A percentile compares a stretch with the other conserved stretches of the same genome.
Conservation (phyloP, 2,113 vertebrate species). For the Salvelinus sp. region DNA sequence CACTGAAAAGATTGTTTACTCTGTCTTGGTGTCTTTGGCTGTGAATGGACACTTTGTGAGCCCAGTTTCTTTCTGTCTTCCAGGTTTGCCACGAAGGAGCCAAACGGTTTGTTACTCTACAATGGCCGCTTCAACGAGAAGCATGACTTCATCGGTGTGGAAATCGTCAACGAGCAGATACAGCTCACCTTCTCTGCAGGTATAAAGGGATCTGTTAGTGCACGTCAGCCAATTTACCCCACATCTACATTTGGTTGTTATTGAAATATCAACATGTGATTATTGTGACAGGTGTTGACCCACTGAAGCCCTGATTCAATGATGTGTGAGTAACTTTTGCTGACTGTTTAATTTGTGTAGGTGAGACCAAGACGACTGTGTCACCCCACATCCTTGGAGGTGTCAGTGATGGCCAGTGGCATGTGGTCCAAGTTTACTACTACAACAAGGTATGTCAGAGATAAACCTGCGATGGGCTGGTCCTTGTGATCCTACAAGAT, state of each 20-base stretch:
- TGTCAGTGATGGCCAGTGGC: constrained; percentile 93
- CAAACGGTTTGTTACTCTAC: constrained; percentile 86
- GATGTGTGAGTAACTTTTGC: constrained; percentile 10
- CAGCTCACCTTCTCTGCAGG: constrained; percentile 97
- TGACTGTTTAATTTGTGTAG: constrained; percentile 59
- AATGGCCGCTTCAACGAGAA: constrained; percentile 95
- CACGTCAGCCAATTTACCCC: neutral
- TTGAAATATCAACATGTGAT: neutral
- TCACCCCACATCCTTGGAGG: constrained; percentile 84
- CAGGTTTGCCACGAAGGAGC: constrained; percentile 91
- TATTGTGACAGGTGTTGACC: neutral
- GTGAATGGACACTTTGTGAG: neutral
- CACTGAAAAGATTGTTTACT: neutral
- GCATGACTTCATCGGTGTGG: constrained; percentile 92
- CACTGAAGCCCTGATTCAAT: neutral
- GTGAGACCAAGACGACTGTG: constrained; percentile 87
- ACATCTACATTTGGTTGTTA: neutral
- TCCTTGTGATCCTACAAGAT: too few relatives aligned
- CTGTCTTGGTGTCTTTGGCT: neutral
- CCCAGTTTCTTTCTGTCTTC: neutral
- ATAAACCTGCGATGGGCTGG: too few relatives aligned
- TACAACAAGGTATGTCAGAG: constrained; percentile 85
- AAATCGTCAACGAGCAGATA: constrained; percentile 89
- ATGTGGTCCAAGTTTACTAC: constrained; percentile 86
- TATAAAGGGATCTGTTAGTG: constrained; percentile 37